phyloP scores from a whole-genome alignment of 2,888 invertebrate species.

The Amphipoea lucens region DNA sequence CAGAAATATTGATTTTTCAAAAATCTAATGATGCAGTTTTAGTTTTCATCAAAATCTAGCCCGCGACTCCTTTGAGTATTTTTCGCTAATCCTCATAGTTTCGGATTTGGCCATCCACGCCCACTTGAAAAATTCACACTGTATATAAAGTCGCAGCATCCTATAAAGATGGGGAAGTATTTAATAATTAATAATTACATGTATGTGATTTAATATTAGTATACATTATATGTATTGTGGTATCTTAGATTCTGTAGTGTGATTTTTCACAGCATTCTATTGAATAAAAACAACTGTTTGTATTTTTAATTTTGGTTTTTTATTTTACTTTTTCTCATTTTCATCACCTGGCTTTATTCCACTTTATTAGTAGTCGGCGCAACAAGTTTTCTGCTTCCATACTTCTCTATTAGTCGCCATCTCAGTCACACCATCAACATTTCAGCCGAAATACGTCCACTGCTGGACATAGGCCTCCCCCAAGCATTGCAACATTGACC shows the following conservation, averaged over 20 bases:
- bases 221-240: constrained; percentile 70
- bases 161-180: constrained; percentile 15
- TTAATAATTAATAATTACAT: constrained; percentile 58
- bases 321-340: constrained; percentile 37
- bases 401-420: background rate
- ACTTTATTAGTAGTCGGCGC: background rate
- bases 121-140: no score
- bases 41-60: no score
- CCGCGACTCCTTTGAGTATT: no score
- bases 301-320: constrained; percentile 60
- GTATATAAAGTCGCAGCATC: constrained; percentile 2
- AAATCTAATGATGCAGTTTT: no score
- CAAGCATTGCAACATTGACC: background rate
- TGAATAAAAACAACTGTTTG: constrained; percentile 66
- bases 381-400: background rate
- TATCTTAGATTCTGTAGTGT: constrained; percentile 59
- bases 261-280: constrained; percentile 66
- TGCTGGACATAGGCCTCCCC: background rate
- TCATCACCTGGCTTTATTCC: background rate
- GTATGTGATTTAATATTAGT: constrained; percentile 67
- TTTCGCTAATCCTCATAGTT: no score
- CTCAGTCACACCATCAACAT: background rate
- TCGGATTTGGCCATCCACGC: no score
- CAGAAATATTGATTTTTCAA: no score
- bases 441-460: background rate